Base-by-base conservation (phyloP, 1,140 invertebrate species). In the Hyposmocoma kahamanoa region DNA sequence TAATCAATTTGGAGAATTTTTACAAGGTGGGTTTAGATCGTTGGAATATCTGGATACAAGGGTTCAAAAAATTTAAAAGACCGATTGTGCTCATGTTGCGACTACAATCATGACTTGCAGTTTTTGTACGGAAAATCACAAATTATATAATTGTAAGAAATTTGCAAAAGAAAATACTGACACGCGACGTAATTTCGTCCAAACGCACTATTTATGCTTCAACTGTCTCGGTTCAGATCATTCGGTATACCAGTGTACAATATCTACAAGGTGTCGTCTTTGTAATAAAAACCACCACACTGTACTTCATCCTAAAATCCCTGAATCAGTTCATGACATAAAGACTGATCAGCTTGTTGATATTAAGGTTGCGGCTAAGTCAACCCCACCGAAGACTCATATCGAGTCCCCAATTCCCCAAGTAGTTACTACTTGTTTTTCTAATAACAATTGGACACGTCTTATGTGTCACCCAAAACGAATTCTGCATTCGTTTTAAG, bases 151-250 rank as follows among this genome's bases (percentile, higher is more conserved):
- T 38, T 63, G 60, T 51, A 55, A 57, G 17, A 47, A 53, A 44
- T 61, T 64, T 50, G 21, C 18, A 10, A 50, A 53, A 36, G 19
- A 48, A 30, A 22, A 53, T 50, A 30, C 44, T 21, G 44, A 57
- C 13, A 26, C 48, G 26, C 51, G 55, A 28, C 49, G 52, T 36
- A 30, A 53, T 18, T 64, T 57, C 57, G 53, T 56, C 9, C 53
- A 56, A 47, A 42, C 52, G 17, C 41, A 51, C 15, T 41, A 18
- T 36, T 52, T 64, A 32, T 64, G 57, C 36, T 64, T 55, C 49
- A 68, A 62, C 42, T 62, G 62, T 42, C 44, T 65, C 9, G 47
- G 53, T 46, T 8, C 9, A 9, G 53, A 52, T 21, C 62, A 64
- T 46, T 50, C 42, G 3, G 53, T 42, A 34, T 38, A 38, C 17